Evolutionary conservation across 2,888 invertebrate genomes (phyloP), one percentile per base, ranked within the genome.

Genomic region (Amaurobius ferox): DNA sequence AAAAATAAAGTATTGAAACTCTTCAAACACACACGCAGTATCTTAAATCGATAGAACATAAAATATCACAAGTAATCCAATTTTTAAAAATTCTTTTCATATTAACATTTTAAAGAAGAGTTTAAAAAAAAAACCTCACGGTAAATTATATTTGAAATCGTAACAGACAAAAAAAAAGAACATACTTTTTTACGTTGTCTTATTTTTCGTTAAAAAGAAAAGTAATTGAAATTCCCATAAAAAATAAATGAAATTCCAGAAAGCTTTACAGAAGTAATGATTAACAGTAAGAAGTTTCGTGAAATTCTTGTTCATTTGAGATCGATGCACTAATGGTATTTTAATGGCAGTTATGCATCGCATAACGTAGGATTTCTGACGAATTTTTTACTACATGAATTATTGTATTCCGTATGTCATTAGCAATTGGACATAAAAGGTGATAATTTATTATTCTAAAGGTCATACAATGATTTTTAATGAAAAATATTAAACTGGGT

Each of bases 271-370:
- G 67, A 35, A 35, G 19, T 35, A 32, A 23, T 19, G 23, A 67
- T 67, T 35, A 67, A 67, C 32, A 64, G 29, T 26, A 64, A 40
- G 29, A 64, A 64, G 28, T 62, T 39, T n/a, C 16, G 39, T 35
- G 30, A 74, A 74, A 64, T 74, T 26, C 64, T 39, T 29, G n/a
- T 64, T 64, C 32, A 74, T 74, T 74, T 62, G 29, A 64, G 40
- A 74, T 74, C 74, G 64, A 74, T 74, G 74, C 19, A 16, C 40
- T 74, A 74, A 74, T 64, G 74, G 64, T 29, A 40, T 64, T 74
- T 74, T 74, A 74, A 74, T 64, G 74, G 40, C 64, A 44, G 44
- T 16, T 44, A 16, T 16, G 44, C 16, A 44, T 44, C 44, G 6
- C 16, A 16, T 16, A 44, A 16, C 44, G 29, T 29, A 30, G 6